Evolutionary conservation across 1,140 invertebrate genomes (phyloP), one percentile per base, ranked within the genome.

Genomic region (Aethina tumida): DNA sequence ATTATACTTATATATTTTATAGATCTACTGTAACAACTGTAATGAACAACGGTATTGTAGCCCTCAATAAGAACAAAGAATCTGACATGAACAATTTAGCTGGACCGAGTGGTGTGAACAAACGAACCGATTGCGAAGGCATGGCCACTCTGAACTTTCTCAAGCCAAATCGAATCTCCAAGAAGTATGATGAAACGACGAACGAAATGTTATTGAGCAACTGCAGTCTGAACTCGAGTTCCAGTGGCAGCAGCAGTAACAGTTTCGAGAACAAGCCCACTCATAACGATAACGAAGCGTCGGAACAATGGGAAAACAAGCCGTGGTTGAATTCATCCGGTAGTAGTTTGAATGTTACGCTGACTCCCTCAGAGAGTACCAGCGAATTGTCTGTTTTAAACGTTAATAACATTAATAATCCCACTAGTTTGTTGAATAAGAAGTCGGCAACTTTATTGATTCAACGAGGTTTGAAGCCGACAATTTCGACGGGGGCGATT

Each of bases 401-500:
- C 37, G 45, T 47, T 18, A 55, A 41, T 25, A 56, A 51, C 8
- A 40, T 37, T 14, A 47, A 39, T 7, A 45, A 39, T 26, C 34
- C 35, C 8, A 29, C 15, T 10, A 39, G 40, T 25, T 35, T 44
- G 19, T 22, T 39, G 13, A 21, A 8, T 14, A 47, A 43, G 17
- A 51, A 50, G 29, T 26, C 40, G 20, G 33, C 25, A n/a, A 34
- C 38, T 2, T 25, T 41, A 2, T 12, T 27, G 13, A 35, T 42
- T 13, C 30, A 30, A 9, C 27, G 43, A 22, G 43, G 20, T 31
- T 37, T 47, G 5, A 82, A 79, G 56, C 66, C 68, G 0, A 66
- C 55, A 8, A 65, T 68, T 8, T 80, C 81, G 0, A 86, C 82
- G 0, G 86, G 85, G 4, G 82, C 85, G 1, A 91, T 91, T 56